Base-by-base conservation (phyloP, 2,797 vertebrate genomes). In the Botia kubotai region DNA sequence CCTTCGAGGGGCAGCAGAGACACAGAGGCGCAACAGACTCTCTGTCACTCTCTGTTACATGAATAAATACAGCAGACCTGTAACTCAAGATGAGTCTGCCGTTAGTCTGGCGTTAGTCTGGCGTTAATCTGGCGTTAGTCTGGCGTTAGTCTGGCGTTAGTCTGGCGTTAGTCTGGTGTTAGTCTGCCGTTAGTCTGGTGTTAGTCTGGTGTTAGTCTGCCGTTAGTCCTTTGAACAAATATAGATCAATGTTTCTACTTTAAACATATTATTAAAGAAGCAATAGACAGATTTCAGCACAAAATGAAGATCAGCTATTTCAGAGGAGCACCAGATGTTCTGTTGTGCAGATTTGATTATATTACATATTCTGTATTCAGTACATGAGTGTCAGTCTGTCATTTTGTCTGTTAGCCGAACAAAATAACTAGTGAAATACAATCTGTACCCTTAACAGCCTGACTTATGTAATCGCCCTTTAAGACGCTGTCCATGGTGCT, bases 1-100 rank as follows among this genome's bases (percentile, higher is more conserved):
- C 93, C 94, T 94, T 90, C 60, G 87, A 89, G 93, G 87, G 93
- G 94, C 92, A 92, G 93, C 91, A n/a, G n/a, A n/a, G n/a, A n/a
- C n/a, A n/a, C n/a, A n/a, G n/a, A n/a, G n/a, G n/a, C n/a, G n/a
- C n/a, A n/a, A n/a, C n/a, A n/a, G n/a, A n/a, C n/a, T n/a, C n/a
- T n/a, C n/a, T n/a, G n/a, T n/a, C n/a, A n/a, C n/a, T n/a, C n/a
- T n/a, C n/a, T n/a, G n/a, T n/a, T n/a, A n/a, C n/a, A n/a, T n/a
- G n/a, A n/a, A n/a, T n/a, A n/a, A n/a, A n/a, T n/a, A n/a, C n/a
- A n/a, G n/a, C n/a, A n/a, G n/a, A n/a, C n/a, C n/a, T n/a, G n/a
- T n/a, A n/a, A n/a, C n/a, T n/a, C n/a, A n/a, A n/a, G n/a, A n/a
- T n/a, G n/a, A n/a, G n/a, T n/a, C n/a, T n/a, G n/a, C n/a, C n/a